phyloP scores from a whole-genome alignment of 2,888 invertebrate genomes.

The Torymus tubicola region DNA sequence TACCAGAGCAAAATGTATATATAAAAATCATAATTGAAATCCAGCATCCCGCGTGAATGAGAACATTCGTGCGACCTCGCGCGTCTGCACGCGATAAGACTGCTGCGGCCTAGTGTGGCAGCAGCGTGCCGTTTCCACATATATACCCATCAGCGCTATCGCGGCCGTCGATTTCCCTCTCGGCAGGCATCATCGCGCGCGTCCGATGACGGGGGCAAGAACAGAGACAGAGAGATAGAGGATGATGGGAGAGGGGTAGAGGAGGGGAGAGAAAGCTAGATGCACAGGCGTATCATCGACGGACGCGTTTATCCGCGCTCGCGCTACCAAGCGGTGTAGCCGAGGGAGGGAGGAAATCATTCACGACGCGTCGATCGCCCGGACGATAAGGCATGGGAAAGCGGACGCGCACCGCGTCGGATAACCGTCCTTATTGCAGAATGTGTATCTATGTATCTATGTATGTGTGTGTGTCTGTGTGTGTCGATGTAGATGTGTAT shows the following conservation, averaged over 20 bases:
- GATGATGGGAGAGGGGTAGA: too few relatives aligned
- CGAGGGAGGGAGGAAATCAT: background rate
- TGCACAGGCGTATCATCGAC: constrained; percentile 23
- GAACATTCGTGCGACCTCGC: background rate
- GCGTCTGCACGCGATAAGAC: constrained; percentile 6
- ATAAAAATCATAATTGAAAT: too few relatives aligned
- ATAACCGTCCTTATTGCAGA: constrained; percentile 22
- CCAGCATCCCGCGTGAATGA: too few relatives aligned
- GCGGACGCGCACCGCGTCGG: constrained; percentile 14
- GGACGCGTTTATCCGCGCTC: too few relatives aligned
- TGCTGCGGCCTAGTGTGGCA: background rate
- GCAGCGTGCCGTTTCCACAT: background rate
- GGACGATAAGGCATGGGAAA: constrained; percentile 4
- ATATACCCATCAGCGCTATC: background rate
- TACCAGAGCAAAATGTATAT: too few relatives aligned
- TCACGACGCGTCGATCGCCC: constrained; percentile 2
- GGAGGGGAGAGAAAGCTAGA: too few relatives aligned
- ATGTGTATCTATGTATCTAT: too few relatives aligned
- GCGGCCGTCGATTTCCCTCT: constrained; percentile 11
- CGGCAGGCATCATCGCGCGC: background rate
- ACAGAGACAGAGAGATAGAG: too few relatives aligned
- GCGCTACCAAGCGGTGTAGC: too few relatives aligned
- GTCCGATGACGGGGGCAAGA: constrained; percentile 13
- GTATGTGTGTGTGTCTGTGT: too few relatives aligned
- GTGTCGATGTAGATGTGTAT: too few relatives aligned